Percentiles rank a stretch among this genome's conserved stretches.
Conservation (phyloP, 53 echinoderm and acorn worm species). For the Paelopatides confundens region DNA sequence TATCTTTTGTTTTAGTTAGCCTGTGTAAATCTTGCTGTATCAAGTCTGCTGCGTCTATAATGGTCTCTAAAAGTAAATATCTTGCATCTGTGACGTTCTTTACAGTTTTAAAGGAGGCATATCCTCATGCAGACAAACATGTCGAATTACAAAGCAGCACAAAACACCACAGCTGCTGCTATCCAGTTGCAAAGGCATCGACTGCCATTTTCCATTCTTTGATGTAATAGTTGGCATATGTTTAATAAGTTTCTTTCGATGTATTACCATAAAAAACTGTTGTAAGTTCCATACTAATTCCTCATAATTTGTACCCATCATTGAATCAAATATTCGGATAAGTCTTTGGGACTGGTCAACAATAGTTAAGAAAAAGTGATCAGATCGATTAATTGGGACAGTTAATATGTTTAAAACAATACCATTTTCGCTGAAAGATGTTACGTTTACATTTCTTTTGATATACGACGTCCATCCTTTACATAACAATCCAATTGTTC, state of each 20-base stretch:
- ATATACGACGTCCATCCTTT: not conserved
- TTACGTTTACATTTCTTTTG: not conserved
- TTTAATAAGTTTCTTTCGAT: not conserved
- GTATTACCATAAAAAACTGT: not conserved
- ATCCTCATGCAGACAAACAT: not conserved
- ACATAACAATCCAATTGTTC: not conserved
- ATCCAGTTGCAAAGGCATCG: not conserved
- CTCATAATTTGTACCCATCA: not conserved
- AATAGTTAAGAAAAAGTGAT: not conserved
- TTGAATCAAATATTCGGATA: not conserved
- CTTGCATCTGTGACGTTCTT: not conserved
- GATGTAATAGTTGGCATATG: not conserved
- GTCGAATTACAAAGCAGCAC: not conserved
- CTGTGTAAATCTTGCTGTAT: not conserved
- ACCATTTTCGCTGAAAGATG: not conserved
- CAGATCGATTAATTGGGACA: not conserved
- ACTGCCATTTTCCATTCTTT: not conserved
- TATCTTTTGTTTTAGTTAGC: too few relatives aligned
- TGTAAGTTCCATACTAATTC: not conserved
- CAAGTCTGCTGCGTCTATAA: not conserved
- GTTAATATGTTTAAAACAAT: not conserved
- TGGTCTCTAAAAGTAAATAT: not conserved
- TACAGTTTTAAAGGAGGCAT: not conserved
- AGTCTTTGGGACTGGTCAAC: not conserved
- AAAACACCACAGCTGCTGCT: slow-evolving; percentile 8